Base-by-base conservation (phyloP, 2,797 vertebrate species). In the Myotis daubentonii region DNA sequence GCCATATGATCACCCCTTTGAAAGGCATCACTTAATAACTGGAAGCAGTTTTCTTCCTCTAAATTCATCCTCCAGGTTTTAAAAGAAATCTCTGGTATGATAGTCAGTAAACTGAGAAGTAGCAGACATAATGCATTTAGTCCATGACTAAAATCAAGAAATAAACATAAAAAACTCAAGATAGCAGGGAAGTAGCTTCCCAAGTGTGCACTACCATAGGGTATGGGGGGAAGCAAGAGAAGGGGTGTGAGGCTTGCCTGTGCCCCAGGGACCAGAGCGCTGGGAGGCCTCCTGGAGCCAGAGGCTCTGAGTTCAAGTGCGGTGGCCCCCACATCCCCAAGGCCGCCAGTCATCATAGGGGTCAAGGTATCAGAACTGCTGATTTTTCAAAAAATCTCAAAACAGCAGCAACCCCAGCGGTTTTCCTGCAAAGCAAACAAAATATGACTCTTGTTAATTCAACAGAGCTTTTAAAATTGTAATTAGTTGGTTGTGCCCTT, bases 371-470 rank as follows among this genome's bases (percentile, higher is more conserved):
- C 96, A 97, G 98, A 98, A 98, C 96, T 98, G 98, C 97, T 98
- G 98, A 97, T 97, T 97, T 97, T 97, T 98, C 98, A 96, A 97
- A 97, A 97, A 98, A 93, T 96, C 96, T 97, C 97, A 97, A 98
- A 97, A 97, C 98, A 98, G 98, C 98, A 98, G 98, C 98, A 97
- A 98, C 97, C 97, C 89, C 98, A 98, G 98, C 98, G 98, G 97
- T 97, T 98, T 98, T 98, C 98, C 99, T 99, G 97, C 80, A 98
- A 98, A 98, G 89, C 65, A 98, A 98, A 98, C 97, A 97, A 97
- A 98, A 97, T 94, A 97, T 95, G 91, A 98, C 97, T 97, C 96
- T 97, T 97, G 95, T 98, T 98, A 97, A 98, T 98, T 97, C 97
- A 98, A 95, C 97, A 98, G 95, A 98, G 95, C 95, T 96, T 91